Evolutionary conservation across 2,888 invertebrate species (phyloP).

Genomic region (Pyrrhosoma nymphula): DNA sequence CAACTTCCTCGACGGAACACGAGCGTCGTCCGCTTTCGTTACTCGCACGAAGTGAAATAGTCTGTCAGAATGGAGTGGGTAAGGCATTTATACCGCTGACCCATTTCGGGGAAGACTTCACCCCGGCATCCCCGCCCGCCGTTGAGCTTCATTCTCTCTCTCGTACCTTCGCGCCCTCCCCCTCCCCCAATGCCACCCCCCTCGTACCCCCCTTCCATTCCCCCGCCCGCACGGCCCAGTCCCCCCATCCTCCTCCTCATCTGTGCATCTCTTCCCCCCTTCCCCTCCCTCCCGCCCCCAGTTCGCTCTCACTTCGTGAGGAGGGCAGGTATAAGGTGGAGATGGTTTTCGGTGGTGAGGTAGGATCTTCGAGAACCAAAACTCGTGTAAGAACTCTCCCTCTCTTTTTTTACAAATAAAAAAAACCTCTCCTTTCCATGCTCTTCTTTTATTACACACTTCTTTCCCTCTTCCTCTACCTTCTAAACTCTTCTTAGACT

Average conservation of each 20-base stretch:
- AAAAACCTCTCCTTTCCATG: neutral
- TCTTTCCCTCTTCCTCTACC: neutral
- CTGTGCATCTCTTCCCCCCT: neutral
- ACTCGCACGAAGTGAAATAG: slow-evolving; percentile 57
- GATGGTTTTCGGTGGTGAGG: neutral
- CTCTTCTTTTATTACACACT: neutral
- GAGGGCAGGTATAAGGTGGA: neutral
- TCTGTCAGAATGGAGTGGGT: slow-evolving; percentile 50
- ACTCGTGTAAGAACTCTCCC: neutral
- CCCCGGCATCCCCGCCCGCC: neutral
- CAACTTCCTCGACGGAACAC: slow-evolving; percentile 8
- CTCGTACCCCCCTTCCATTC: neutral
- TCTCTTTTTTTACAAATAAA: neutral
- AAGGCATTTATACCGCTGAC: slow-evolving; percentile 61
- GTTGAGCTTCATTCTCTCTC: neutral
- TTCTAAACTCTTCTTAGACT: no score
- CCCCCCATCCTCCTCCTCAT: neutral
- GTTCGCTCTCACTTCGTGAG: slow-evolving; percentile 32
- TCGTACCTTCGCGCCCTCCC: neutral
- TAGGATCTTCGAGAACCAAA: neutral
- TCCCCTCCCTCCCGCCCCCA: neutral
- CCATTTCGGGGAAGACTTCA: slow-evolving; percentile 33
- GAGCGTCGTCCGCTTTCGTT: slow-evolving; percentile 39
- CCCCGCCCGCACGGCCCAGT: neutral
- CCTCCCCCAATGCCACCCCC: neutral